Evolutionary conservation across 1,140 invertebrate species (phyloP), one percentile per base, ranked within the genome.

Genomic region (Aphelinus atriplicis): DNA sequence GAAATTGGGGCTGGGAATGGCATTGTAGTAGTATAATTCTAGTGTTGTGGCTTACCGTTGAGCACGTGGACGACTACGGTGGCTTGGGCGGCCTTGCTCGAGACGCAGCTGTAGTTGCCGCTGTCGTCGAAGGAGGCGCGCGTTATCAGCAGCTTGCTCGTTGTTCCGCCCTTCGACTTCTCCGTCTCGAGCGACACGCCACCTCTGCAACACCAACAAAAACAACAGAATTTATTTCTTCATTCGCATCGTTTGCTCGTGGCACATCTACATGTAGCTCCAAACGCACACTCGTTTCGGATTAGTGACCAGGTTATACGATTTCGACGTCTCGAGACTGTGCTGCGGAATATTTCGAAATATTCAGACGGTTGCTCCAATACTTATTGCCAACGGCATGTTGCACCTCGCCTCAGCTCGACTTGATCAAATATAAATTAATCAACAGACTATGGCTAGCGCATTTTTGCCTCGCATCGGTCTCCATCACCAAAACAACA

Each of bases 101-200:
- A 95, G 71, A 94, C 91, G 82, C 95, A 96, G 7, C 94, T 95
- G 84, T 96, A 96, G 87, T 95, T 95, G 69, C 95, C 96, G 3
- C 94, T 95, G 86, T 97, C 95, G 7, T 90, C 89, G 43, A 94
- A 88, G 2, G 92, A 90, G 4, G 95, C 95, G 80, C 95, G 93
- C 2, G 94, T 96, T 77, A 97, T 92, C 82, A 96, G 90, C 70
- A 97, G 89, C 82, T 95, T 95, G 85, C 94, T 96, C 57, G 94
- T 95, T 43, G 95, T 96, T 7, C 94, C 94, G 1, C 91, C 89
- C 81, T 95, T 94, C 1, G 94, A 95, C 87, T 96, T 96, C 87
- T 96, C 95, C 3, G 95, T 96, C 86, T 96, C 95, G 75, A 97
- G 89, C 80, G 93, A 95, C 80, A 97, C 95, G 3, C 95, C 95